Evolutionary conservation across 2,888 invertebrate species (phyloP).

Genomic region (Crocallis elinguaria): DNA sequence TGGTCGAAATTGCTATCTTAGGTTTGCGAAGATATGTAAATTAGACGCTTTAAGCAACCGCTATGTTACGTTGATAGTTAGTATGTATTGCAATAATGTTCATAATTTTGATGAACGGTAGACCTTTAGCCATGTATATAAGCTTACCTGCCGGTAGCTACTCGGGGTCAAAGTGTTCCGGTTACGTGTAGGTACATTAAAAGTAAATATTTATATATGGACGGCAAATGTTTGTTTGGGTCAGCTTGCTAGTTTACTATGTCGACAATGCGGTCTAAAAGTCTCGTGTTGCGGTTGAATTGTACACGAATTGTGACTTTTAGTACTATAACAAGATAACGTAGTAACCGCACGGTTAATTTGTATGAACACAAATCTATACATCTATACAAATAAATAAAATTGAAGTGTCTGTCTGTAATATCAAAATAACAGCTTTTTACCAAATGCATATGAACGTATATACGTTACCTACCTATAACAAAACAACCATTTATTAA

Average conservation of each 20-base stretch:
- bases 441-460: too few relatives aligned
- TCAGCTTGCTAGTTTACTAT: constrained; percentile 16
- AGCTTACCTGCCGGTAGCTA: constrained; percentile 30
- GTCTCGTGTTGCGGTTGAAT: constrained; percentile 1
- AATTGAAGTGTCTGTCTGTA: too few relatives aligned
- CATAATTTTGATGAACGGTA: constrained; percentile 32
- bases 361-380: too few relatives aligned
- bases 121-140: constrained; percentile 9
- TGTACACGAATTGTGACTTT: not conserved
- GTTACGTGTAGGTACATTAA: constrained; percentile 14
- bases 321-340: too few relatives aligned
- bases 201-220: constrained; percentile 32
- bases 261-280: constrained; percentile 8
- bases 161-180: constrained; percentile 18
- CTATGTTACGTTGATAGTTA: constrained; percentile 33
- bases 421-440: too few relatives aligned
- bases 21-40: constrained; percentile 40
- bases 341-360: too few relatives aligned
- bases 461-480: too few relatives aligned
- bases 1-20: constrained; percentile 38
- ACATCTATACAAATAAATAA: too few relatives aligned
- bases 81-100: constrained; percentile 33
- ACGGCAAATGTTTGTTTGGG: constrained; percentile 30
- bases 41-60: constrained; percentile 32
- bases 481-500: too few relatives aligned